Percentiles rank a stretch among this genome's conserved stretches.
Evolutionary conservation across 2,113 vertebrate species (phyloP).

Genomic region (Charina bottae): DNA sequence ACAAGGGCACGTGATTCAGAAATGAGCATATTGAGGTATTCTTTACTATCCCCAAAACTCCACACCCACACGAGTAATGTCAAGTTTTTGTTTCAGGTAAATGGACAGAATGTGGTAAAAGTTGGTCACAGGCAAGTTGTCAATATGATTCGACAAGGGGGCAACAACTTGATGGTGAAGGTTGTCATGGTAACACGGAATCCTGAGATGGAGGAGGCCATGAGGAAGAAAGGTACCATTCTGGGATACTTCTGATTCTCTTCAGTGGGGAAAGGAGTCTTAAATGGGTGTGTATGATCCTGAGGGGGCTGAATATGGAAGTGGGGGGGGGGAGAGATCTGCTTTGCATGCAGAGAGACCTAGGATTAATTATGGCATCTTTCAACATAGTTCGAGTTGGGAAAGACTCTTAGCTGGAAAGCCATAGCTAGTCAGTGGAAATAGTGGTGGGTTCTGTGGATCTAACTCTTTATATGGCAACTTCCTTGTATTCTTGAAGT

Average conservation of each 20-base stretch:
- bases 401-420: background rate
- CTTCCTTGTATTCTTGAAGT: background rate
- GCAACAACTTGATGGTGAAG: conserved; percentile 93
- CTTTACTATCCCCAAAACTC: background rate
- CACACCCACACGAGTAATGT: background rate
- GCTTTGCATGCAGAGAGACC: background rate
- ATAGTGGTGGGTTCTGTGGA: background rate
- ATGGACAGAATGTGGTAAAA: conserved; percentile 93
- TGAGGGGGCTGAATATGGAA: background rate
- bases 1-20: background rate
- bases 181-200: conserved; percentile 94
- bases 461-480: background rate
- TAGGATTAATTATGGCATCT: background rate
- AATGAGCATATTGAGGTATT: background rate
- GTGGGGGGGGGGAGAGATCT: background rate
- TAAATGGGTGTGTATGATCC: background rate
- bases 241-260: background rate
- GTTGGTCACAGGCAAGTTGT: conserved; percentile 93
- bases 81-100: conserved; percentile 76
- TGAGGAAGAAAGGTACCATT: conserved; percentile 87
- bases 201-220: conserved; percentile 90
- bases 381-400: background rate
- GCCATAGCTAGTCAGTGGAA: background rate
- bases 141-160: conserved; percentile 94
- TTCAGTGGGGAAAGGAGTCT: background rate